phyloP scores from a whole-genome alignment of 2,113 vertebrate species.

The Lathamus discolor region DNA sequence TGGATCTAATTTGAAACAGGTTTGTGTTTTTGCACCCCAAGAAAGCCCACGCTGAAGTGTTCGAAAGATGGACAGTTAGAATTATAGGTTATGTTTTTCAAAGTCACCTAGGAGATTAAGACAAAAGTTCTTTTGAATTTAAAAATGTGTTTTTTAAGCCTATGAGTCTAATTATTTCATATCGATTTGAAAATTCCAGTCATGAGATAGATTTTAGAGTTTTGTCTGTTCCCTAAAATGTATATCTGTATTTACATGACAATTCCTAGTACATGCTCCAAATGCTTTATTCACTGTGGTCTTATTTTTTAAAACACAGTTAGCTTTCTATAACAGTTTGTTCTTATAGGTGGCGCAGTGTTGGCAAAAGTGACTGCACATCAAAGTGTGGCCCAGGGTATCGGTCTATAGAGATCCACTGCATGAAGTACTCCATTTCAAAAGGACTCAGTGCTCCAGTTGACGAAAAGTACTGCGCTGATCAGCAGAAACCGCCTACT shows the following conservation, averaged over 20 bases:
- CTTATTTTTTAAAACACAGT: neutral
- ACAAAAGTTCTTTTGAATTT: neutral
- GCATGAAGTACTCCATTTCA: constrained; percentile 84
- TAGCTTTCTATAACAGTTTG: constrained; percentile 45
- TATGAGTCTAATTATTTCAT: neutral
- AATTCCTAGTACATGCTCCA: neutral
- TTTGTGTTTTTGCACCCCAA: neutral
- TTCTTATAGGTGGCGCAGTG: constrained; percentile 85
- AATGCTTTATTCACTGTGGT: neutral
- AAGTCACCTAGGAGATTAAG: neutral
- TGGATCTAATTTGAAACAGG: neutral
- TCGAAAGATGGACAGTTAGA: neutral
- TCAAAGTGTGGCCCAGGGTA: constrained; percentile 87
- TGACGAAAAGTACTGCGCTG: constrained; percentile 79
- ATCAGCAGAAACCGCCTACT: constrained; percentile 81
- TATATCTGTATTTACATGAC: neutral
- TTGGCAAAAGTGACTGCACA: constrained; percentile 91
- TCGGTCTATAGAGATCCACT: constrained; percentile 85
- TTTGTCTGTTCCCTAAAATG: neutral
- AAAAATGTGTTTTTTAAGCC: neutral
- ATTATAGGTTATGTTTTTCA: constrained; percentile 2
- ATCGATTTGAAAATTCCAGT: neutral
- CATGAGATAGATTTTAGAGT: neutral
- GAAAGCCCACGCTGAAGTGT: neutral
- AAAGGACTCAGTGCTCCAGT: constrained; percentile 80